These are phyloP conservation scores for Dryas iulia DNA, from an alignment of 1,140 invertebrate species.

Conservation along the genomic window DNA sequence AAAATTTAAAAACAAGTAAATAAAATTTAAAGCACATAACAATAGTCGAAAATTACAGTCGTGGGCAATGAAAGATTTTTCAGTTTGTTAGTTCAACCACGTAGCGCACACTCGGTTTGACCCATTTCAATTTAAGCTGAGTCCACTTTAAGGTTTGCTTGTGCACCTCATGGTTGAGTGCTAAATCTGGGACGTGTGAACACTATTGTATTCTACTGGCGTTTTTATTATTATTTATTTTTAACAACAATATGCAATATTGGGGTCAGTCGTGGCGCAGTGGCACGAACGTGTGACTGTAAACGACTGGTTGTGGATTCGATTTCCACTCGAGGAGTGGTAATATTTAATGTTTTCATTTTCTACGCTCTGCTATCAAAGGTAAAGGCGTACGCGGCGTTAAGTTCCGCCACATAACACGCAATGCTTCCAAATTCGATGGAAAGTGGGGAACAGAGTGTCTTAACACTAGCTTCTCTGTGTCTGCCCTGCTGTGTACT, in stretches of 20 bases:
- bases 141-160: constrained; percentile 23
- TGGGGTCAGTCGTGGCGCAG: no score
- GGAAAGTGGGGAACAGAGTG: no score
- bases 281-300: no score
- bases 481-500: no score
- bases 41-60: constrained; percentile 16
- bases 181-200: not conserved
- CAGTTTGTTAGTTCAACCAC: constrained; percentile 20
- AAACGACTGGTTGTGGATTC: no score
- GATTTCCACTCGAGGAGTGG: no score
- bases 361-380: no score
- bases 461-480: no score
- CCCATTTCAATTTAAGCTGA: constrained; percentile 23
- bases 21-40: not conserved
- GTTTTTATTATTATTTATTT: not conserved
- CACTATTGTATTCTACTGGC: not conserved
- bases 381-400: no score
- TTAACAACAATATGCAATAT: not conserved
- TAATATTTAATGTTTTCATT: no score
- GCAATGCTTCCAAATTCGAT: no score
- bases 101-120: constrained; percentile 21
- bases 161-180: not conserved
- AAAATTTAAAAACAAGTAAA: not conserved
- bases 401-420: no score
- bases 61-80: not conserved